Percentiles rank a stretch among this genome's conserved stretches.
phyloP scores from a whole-genome alignment of 2,797 vertebrate genomes.

The Onychomys torridus region DNA sequence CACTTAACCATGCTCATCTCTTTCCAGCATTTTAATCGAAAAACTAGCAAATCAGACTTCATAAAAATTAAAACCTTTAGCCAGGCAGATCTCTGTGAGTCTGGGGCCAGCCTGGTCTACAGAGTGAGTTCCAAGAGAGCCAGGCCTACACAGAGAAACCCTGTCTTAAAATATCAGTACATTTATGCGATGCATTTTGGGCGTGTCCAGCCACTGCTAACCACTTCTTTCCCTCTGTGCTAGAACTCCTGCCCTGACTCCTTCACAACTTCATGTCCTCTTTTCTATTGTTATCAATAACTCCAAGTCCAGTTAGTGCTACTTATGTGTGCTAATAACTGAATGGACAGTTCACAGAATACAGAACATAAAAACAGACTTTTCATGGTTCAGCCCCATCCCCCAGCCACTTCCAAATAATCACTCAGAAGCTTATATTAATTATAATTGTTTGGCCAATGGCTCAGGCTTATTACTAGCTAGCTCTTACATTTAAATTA shows the following conservation, averaged over 20 bases:
- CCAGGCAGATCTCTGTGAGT: too few species aligned
- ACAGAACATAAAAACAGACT: too few species aligned
- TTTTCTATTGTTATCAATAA: background rate
- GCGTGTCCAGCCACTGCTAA: background rate
- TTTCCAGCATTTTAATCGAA: background rate
- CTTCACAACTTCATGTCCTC: background rate
- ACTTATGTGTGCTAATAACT: background rate
- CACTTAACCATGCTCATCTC: background rate
- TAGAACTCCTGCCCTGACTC: background rate
- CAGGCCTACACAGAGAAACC: too few species aligned
- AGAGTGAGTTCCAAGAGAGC: too few species aligned
- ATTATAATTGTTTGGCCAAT: too few species aligned
- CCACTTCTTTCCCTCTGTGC: background rate
- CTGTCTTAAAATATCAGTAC: background rate
- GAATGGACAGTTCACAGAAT: background rate
- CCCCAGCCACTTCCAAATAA: too few species aligned
- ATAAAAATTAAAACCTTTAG: background rate
- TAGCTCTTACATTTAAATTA: too few species aligned
- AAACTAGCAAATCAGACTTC: background rate
- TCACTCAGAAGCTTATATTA: too few species aligned
- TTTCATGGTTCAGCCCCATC: too few species aligned
- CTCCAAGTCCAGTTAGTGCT: background rate
- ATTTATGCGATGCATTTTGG: background rate
- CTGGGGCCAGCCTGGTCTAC: too few species aligned
- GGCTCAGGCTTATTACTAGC: too few species aligned